These are phyloP conservation scores for Rhombomys opimus DNA, from an alignment of 2,113 vertebrate species.

Conservation along the genomic window DNA sequence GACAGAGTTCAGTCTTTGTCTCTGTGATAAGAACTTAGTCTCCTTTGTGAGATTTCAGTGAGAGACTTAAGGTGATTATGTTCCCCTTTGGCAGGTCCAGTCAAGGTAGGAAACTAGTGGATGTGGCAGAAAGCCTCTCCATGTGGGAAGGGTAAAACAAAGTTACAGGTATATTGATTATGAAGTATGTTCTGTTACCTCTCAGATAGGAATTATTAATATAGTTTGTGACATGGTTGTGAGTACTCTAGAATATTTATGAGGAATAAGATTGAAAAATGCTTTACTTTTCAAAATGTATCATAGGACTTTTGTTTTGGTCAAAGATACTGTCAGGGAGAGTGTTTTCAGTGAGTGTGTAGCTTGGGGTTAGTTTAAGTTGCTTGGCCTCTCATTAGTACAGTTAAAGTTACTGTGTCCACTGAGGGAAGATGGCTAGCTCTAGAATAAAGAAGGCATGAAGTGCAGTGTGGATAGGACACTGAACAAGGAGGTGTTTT, in stretches of 20 bases:
- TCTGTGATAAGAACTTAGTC: background rate
- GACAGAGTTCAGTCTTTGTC: background rate
- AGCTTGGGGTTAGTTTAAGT: background rate
- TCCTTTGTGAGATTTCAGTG: background rate
- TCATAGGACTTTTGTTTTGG: background rate
- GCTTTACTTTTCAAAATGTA: background rate
- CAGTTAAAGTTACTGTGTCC: slow-evolving; percentile 16
- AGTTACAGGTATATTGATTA: background rate
- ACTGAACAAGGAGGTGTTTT: background rate
- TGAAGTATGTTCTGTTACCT: background rate
- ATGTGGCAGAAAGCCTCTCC: background rate
- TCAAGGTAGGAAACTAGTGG: background rate
- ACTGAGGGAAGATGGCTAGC: background rate
- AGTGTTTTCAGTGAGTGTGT: background rate
- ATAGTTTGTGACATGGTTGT: background rate
- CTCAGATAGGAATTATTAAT: background rate
- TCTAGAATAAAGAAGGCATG: background rate
- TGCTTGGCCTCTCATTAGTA: background rate
- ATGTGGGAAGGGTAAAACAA: background rate
- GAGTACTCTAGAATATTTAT: background rate
- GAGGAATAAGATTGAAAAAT: slow-evolving; percentile 24
- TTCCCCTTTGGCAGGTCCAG: background rate
- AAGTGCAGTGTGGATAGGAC: background rate
- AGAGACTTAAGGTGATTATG: background rate
- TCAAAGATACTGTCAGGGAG: background rate